Base-by-base conservation (phyloP, 2,888 invertebrate genomes). In the Melanostoma scalare region DNA sequence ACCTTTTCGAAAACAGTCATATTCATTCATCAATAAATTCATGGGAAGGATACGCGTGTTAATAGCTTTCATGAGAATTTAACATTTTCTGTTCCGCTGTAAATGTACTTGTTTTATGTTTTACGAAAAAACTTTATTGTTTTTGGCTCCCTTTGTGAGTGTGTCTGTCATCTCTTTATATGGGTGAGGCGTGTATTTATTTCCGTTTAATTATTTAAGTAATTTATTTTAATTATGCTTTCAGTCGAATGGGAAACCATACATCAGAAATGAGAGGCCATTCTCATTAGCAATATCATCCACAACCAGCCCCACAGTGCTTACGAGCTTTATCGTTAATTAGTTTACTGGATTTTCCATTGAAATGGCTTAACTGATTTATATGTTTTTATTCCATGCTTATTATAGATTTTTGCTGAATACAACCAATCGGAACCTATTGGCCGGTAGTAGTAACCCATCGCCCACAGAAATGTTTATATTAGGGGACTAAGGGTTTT, bases 171-270 rank as follows among this genome's bases (percentile, higher is more conserved):
- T 20, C 20, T 20, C 20, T 20, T 20, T 20, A 20, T 20, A 20
- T 20, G 20, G 20, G 20, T 1, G 20, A 20, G 20, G 20, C 20
- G 20, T 36, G 6, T 55, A 36, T 38, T 36, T 36, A 6, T 36
- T 6, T 55, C 36, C 8, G 44, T 4, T 38, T 20, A 6, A 9
- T 5, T 5, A 40, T 42, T 42, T 40, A 31, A 20, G 31, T 42
- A 40, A 31, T 42, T 58, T 42, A 0, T 9, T 42, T 42, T 58
- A 58, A 58, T 58, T 58, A 58, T n/a, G 31, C 58, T 58, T 58
- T 58, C 8, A 58, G 6, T 4, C 31, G 9, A 42, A 58, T 58
- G 58, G 40, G 40, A 56, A 40, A 9, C 30, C 40, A 56, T 56
- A 40, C 38, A 56, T 40, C 6, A 40, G 5, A 3, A 38, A 40